These are phyloP conservation scores for Helarctos malayanus DNA, from an alignment of 2,797 vertebrate species.

Conservation along the genomic window DNA sequence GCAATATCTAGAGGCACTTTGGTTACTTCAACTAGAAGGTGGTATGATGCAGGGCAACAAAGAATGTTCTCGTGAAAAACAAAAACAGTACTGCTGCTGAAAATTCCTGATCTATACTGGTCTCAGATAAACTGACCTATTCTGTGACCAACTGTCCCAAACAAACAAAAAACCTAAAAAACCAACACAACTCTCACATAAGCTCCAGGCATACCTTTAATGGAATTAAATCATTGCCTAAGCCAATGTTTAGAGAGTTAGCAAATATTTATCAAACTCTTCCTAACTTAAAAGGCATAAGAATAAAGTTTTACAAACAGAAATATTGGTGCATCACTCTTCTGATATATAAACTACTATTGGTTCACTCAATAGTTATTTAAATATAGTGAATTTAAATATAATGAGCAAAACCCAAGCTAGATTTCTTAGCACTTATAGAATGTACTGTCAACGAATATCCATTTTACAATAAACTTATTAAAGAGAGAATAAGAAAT, in stretches of 20 bases:
- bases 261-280: constrained; percentile 42
- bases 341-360: background rate
- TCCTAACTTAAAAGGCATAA: background rate
- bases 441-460: background rate
- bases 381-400: background rate
- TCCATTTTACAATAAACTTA: constrained; percentile 49
- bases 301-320: constrained; percentile 19
- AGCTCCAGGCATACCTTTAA: background rate
- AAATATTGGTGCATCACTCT: background rate
- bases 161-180: background rate
- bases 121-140: background rate
- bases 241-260: constrained; percentile 16
- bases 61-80: background rate
- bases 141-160: background rate
- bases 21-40: background rate
- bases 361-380: background rate
- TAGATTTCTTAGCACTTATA: background rate
- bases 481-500: background rate
- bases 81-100: background rate
- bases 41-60: background rate
- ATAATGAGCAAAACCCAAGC: constrained; percentile 30
- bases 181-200: background rate
- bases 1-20: background rate
- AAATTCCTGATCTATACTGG: background rate
- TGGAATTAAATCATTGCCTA: background rate